phyloP scores from a whole-genome alignment of 1,140 invertebrate genomes.

The Camponotus pennsylvanicus region DNA sequence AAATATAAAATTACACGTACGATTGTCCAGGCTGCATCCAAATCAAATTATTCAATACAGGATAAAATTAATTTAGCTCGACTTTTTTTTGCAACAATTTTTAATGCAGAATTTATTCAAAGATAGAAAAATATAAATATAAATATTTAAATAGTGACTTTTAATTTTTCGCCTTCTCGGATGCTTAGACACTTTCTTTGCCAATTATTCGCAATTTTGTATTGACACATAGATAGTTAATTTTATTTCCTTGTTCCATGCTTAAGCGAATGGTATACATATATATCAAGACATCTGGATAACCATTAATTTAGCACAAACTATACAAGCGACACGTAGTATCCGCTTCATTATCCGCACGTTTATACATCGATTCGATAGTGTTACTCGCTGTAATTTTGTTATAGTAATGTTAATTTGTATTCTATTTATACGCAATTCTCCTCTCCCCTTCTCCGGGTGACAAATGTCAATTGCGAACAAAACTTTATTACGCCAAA shows the following conservation, averaged over 20 bases:
- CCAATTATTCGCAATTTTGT: neutral
- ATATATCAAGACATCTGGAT: neutral
- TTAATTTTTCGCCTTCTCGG: neutral
- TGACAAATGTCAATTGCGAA: conserved; percentile 29
- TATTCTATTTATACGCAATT: conserved; percentile 42
- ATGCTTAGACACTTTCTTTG: neutral
- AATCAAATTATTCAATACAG: neutral
- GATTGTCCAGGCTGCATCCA: neutral
- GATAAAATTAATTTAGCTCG: conserved; percentile 18
- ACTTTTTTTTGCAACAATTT: neutral
- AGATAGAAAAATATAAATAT: neutral
- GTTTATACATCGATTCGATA: conserved; percentile 29
- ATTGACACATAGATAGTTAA: neutral
- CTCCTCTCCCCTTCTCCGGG: no score
- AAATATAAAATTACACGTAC: neutral
- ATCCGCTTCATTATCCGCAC: conserved; percentile 15
- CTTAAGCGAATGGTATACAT: neutral
- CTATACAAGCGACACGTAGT: neutral
- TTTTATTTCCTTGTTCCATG: neutral
- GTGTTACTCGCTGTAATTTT: conserved; percentile 5
- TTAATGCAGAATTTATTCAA: neutral
- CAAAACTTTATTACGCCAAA: conserved; percentile 47
- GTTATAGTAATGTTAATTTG: conserved; percentile 34
- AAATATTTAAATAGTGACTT: neutral
- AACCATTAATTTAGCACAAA: conserved; percentile 8